Evolutionary conservation across 2,888 invertebrate genomes (phyloP), one percentile per base, ranked within the genome.

Genomic region (Drosophila nr. perissopoda): DNA sequence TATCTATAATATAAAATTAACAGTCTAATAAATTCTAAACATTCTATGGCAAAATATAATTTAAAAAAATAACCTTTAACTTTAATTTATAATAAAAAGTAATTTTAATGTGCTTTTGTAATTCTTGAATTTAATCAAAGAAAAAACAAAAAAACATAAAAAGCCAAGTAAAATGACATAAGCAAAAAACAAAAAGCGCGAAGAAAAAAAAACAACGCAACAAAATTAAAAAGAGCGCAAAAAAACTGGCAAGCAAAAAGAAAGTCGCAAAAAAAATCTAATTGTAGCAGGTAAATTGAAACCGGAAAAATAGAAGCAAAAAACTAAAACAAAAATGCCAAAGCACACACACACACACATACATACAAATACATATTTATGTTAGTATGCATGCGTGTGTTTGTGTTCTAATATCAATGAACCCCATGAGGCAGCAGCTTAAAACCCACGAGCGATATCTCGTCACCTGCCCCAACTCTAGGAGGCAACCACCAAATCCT

Each of bases 261-360:
- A 68, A 74, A 82, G 75, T 63, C 45, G 38, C 61, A 62, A 69
- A 63, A 65, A 70, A 66, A 80, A 68, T 73, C 72, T 76, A 78
- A 88, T 82, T 85, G 83, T 73, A 74, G 73, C 88, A 85, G 85
- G 87, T 87, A 83, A 80, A 77, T 74, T 80, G 69, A 73, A 73
- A 73, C 78, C 78, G 73, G 59, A 70, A 58, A 56, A 65, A 56
- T 53, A 72, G 63, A 65, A 70, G 71, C 79, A 69, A 63, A 21
- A 58, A 49, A 59, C 45, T 59, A 56, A 40, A 61, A 58, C 25
- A 67, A 62, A 66, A 73, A 58, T 67, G 63, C 59, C 57, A 78
- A 64, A 61, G 51, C 58, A 34, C 34, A 53, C 11, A 36, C 31
- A 61, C 18, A 53, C 16, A 10, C 33, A 56, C n/a, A n/a, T 21